phyloP scores from a whole-genome alignment of 2,797 vertebrate species.

The Sphaeramia orbicularis region DNA sequence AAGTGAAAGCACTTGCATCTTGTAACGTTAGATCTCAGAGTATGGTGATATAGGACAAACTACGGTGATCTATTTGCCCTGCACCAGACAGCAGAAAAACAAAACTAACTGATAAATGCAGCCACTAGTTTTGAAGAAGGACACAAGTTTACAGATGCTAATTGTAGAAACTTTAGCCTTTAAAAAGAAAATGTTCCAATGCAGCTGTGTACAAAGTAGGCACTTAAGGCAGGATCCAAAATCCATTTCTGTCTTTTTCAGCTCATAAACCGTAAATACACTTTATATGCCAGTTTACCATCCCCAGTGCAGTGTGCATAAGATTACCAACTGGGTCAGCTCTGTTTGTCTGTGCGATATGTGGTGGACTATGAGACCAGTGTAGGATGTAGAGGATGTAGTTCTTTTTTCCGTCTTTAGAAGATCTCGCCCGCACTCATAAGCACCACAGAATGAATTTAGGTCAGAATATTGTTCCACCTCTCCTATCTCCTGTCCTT shows the following conservation, averaged over 20 bases:
- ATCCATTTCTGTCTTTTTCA: slow-evolving; percentile 32
- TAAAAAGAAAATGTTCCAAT: background rate
- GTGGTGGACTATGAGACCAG: slow-evolving; percentile 24
- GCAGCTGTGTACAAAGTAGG: slow-evolving; percentile 23
- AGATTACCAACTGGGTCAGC: slow-evolving; percentile 63
- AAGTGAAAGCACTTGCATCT: too few species aligned
- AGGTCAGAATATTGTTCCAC: slow-evolving; percentile 61
- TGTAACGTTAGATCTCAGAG: too few species aligned
- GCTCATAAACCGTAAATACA: slow-evolving; percentile 51
- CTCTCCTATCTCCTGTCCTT: background rate
- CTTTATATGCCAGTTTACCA: slow-evolving; percentile 42
- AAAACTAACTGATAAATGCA: too few species aligned
- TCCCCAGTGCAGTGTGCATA: slow-evolving; percentile 39
- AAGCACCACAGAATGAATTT: slow-evolving; percentile 36
- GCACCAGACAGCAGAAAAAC: too few species aligned
- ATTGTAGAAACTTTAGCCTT: too few species aligned
- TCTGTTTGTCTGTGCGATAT: slow-evolving; percentile 40
- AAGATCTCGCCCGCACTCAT: slow-evolving; percentile 13
- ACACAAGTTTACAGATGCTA: too few species aligned
- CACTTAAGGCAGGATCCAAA: slow-evolving; percentile 30
- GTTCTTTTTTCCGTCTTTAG: slow-evolving; percentile 11
- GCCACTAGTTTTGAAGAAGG: too few species aligned
- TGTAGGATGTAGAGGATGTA: slow-evolving; percentile 17
- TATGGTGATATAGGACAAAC: too few species aligned
- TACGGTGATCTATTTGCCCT: too few species aligned